Evolutionary conservation across 2,797 vertebrate species (phyloP), one percentile per base, ranked within the genome.

Genomic region (Sarcophilus harrisii): DNA sequence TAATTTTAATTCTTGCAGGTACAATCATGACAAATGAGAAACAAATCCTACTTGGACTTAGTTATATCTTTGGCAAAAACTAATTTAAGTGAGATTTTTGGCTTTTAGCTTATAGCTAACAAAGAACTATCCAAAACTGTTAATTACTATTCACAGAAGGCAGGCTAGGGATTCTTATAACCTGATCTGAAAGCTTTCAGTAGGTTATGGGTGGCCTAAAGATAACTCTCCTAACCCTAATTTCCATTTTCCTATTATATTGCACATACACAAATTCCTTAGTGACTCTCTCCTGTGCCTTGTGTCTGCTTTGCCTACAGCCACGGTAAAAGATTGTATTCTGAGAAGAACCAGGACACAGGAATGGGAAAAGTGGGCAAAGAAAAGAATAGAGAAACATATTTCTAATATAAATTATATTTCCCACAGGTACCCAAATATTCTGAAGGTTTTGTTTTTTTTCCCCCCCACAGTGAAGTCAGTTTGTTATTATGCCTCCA

Each of bases 221-320:
- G 30, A 62, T 24, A 16, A 10, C 94, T 92, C 29, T 27, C 55
- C 93, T 93, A 57, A 81, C 8, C 73, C 12, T 62, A 5, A 62
- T 95, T 97, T 95, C 28, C 91, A 28, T 93, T 62, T 87, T 58
- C 52, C 90, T 57, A 29, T 94, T 90, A 66, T 92, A 93, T 32
- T 73, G 16, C 14, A 89, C 14, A 92, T 58, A 58, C 16, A 54
- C 89, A 90, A 14, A 94, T 92, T 94, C 92, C 18, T 93, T 45
- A 96, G 87, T 59, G 45, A 92, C 73, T 30, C 90, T 49, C 2
- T 66, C 14, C 93, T 24, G 2, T 28, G 93, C 57, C 3, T n/a
- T 58, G 10, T 66, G 2, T 1, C 91, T 1, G 5, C 16, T 73
- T 59, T 58, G 52, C 28, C 94, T 96, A 11, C 3, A 32, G 89